Conservation (phyloP, 23 tunicate species). For the Halocynthia roretzi region DNA sequence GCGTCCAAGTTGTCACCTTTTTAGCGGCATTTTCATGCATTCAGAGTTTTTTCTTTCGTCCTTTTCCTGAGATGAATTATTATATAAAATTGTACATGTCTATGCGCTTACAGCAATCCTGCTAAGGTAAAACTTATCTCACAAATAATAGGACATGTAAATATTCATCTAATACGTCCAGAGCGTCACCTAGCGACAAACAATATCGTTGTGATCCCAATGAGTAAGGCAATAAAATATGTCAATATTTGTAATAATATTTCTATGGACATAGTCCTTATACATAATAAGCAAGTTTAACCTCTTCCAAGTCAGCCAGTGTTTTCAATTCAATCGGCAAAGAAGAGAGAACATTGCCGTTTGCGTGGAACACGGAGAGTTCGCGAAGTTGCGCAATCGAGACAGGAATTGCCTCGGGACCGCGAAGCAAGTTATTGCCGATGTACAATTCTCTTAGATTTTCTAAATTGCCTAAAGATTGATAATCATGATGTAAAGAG, state of each 20-base stretch:
- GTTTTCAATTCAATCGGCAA: constrained; percentile 49
- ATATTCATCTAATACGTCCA: too few species aligned
- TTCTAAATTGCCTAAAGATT: constrained; percentile 19
- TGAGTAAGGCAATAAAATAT: neutral
- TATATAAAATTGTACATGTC: too few species aligned
- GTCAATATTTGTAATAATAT: neutral
- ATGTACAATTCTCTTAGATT: constrained; percentile 43
- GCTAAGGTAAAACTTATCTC: too few species aligned
- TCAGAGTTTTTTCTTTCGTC: too few species aligned
- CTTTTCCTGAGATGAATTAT: too few species aligned
- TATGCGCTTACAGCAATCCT: too few species aligned
- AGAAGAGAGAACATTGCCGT: constrained; percentile 20
- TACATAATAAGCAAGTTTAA: neutral
- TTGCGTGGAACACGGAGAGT: constrained; percentile 26
- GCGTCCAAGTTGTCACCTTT: too few species aligned
- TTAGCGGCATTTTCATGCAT: too few species aligned
- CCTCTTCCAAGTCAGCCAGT: constrained; percentile 34
- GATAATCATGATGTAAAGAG: neutral
- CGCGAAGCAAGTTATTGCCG: constrained; percentile 31
- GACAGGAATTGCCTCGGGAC: constrained; percentile 26
- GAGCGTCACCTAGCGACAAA: too few species aligned
- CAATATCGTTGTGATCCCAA: too few species aligned
- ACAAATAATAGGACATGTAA: too few species aligned
- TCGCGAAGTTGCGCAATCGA: constrained; percentile 29
- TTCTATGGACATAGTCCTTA: neutral